Base-by-base conservation (phyloP, 2,797 vertebrate species). In the Pseudopleuronectes americanus region DNA sequence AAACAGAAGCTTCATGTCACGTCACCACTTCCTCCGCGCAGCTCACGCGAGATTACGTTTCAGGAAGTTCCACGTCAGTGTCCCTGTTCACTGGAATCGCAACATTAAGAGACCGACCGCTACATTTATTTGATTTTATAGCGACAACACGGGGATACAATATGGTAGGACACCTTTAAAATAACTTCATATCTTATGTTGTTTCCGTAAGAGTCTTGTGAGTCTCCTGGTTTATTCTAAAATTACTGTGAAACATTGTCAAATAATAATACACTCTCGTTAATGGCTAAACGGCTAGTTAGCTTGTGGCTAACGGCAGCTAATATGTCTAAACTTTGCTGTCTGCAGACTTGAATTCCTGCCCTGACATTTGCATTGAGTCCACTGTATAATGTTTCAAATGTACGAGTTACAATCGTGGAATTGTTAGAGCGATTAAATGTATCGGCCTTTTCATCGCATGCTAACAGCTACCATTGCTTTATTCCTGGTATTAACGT, bases 1-100 rank as follows among this genome's bases (percentile, higher is more conserved):
- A n/a, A 19, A 5, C 17, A 9, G 19, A 17, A 31, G 23, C 24
- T 2, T 1, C 54, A 5, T 71, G 85, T 79, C 82, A 87, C 92
- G 92, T 92, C 93, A 92, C 41, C 88, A 53, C 57, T 90, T 84
- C 48, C 56, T 68, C 21, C 2, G 26, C 28, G 0, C 38, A 85
- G 67, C 8, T 89, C 90, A 58, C 91, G 92, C 93, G 89, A 85
- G 64, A 86, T 21, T 74, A 0, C 0, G 12, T 48, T 82, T 67
- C 77, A 93, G 97, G 97, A 98, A 99, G 94, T 96, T 98, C 97
- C 97, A 99, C 97, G 97, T 99, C 96, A 96, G 90, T 91, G 3
- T 62, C 71, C 41, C 64, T 48, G 71, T 78, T 84, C 76, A 63
- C 68, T 61, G 70, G 60, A 83, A 54, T 75, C 67, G 62, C 38